A percentile compares a stretch with the other conserved stretches of the same genome.
phyloP scores from a whole-genome alignment of 2,888 invertebrate species.

The Hedya salicella region DNA sequence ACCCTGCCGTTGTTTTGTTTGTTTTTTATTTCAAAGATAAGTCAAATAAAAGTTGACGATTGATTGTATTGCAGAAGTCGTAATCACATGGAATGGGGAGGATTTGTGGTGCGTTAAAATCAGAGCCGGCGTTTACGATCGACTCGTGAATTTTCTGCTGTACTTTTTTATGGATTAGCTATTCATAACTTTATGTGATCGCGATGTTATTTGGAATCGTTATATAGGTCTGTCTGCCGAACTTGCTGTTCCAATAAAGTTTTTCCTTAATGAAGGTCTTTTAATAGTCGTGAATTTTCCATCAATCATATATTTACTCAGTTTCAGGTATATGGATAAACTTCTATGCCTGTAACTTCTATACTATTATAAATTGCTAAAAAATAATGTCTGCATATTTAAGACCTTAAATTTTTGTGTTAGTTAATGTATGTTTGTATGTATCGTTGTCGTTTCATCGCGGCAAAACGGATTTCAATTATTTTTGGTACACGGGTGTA shows the following conservation, averaged over 20 bases:
- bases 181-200: conserved; percentile 41
- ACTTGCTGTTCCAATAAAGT: conserved; percentile 3
- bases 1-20: conserved; percentile 73
- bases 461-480: no score
- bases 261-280: conserved; percentile 11
- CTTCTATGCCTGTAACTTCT: no score
- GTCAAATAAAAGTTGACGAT: conserved; percentile 83
- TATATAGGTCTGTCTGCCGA: conserved; percentile 11
- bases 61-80: conserved; percentile 77
- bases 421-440: no score
- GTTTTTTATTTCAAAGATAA: conserved; percentile 79
- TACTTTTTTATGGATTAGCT: conserved; percentile 44
- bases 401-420: no score
- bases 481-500: no score
- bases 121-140: conserved; percentile 62
- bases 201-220: conserved; percentile 27
- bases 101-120: conserved; percentile 67
- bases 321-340: no score
- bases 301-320: not conserved
- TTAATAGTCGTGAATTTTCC: not conserved
- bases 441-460: no score
- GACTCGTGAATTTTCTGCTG: conserved; percentile 40
- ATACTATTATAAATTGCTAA: no score
- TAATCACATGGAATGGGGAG: conserved; percentile 66
- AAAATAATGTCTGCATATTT: no score